Evolutionary conservation across 2,113 vertebrate genomes (phyloP).

Genomic region (Phyllostomus hastatus): DNA sequence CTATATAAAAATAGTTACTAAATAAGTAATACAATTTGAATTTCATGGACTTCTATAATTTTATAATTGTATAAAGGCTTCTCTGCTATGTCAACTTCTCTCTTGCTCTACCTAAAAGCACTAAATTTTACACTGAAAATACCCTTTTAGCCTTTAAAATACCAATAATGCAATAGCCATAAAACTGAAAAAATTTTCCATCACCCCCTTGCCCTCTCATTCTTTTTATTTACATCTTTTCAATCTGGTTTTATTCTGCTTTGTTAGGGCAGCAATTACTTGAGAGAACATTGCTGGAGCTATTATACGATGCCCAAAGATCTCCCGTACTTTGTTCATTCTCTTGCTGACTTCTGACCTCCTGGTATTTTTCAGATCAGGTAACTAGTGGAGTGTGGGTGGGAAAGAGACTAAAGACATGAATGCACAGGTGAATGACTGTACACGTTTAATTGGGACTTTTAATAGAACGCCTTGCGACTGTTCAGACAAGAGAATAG

Average conservation of each 20-base stretch:
- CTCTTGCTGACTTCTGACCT: constrained; percentile 72
- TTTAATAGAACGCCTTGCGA: constrained; percentile 52
- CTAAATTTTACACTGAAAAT: constrained; percentile 4
- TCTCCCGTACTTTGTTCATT: constrained; percentile 55
- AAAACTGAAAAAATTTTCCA: neutral
- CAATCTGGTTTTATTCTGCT: constrained; percentile 42
- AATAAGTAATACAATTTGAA: neutral
- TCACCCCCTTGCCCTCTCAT: neutral
- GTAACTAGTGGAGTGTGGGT: constrained; percentile 68
- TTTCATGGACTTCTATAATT: neutral
- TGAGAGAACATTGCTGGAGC: constrained; percentile 68
- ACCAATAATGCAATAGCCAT: constrained; percentile 4
- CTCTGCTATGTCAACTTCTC: constrained; percentile 17
- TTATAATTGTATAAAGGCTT: neutral
- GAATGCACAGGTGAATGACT: constrained; percentile 73
- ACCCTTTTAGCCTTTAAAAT: constrained; percentile 39
- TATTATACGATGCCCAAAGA: constrained; percentile 53
- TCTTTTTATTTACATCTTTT: constrained; percentile 58
- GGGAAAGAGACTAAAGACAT: constrained; percentile 43
- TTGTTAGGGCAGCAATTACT: constrained; percentile 77
- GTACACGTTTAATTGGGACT: constrained; percentile 64
- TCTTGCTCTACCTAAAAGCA: neutral
- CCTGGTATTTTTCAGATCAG: constrained; percentile 48
- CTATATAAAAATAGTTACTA: neutral
- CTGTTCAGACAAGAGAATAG: neutral